phyloP scores from a whole-genome alignment of 1,140 invertebrate genomes.

The Caenorhabditis remanei region DNA sequence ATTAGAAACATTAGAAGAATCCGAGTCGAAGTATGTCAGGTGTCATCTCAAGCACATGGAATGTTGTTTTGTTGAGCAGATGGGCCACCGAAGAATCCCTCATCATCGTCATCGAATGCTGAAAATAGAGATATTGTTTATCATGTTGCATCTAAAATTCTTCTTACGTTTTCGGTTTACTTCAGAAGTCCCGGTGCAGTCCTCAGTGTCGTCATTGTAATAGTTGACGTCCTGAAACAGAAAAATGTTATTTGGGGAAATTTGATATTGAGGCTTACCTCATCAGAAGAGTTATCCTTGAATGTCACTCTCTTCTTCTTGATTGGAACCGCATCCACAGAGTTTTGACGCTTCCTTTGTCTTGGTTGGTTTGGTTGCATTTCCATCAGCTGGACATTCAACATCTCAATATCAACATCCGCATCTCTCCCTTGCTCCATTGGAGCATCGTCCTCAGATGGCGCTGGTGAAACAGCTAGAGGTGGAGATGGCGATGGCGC shows the following conservation, averaged over 20 bases:
- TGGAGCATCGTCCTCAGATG: conserved; percentile 8
- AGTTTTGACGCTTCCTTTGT: conserved; percentile 7
- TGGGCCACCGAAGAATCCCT: conserved; percentile 22
- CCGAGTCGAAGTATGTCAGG: no score
- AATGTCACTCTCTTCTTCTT: conserved; percentile 38
- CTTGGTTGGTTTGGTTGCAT: neutral
- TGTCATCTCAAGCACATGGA: neutral
- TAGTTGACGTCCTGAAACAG: neutral
- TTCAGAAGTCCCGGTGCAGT: neutral
- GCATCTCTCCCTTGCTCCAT: neutral
- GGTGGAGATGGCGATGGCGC: neutral
- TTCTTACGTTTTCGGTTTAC: neutral
- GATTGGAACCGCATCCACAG: neutral
- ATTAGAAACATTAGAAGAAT: no score
- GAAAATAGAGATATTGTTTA: neutral
- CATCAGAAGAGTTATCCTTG: neutral
- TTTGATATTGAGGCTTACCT: neutral
- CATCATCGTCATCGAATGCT: conserved; percentile 32
- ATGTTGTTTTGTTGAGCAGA: neutral
- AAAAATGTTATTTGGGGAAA: neutral
- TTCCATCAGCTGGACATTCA: conserved; percentile 2
- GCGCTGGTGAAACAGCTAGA: neutral
- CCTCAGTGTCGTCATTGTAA: neutral
- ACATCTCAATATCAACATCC: conserved; percentile 38
- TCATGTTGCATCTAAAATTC: no score